Evolutionary conservation across 2,797 vertebrate genomes (phyloP).

Genomic region (Varecia variegata): DNA sequence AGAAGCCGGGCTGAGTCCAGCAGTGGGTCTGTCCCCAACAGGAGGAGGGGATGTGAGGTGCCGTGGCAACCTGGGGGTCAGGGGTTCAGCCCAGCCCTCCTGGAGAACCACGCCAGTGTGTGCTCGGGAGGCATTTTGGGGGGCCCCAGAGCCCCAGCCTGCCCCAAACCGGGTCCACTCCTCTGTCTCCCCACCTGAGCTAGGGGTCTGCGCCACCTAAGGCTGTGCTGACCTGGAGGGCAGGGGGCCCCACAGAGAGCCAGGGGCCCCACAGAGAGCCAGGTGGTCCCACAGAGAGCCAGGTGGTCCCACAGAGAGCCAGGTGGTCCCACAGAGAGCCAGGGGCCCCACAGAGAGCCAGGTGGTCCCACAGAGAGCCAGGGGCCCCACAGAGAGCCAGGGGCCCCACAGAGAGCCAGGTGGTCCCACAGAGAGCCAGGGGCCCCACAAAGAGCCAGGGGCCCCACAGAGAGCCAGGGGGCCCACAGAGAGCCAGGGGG

Average conservation of each 20-base stretch:
- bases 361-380: neutral
- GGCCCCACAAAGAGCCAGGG: too few relatives aligned
- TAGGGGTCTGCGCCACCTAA: neutral
- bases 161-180: neutral
- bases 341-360: too few relatives aligned
- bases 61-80: rapidly evolving
- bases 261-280: neutral
- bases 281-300: neutral
- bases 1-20: neutral
- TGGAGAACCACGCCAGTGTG: neutral
- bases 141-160: neutral
- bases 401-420: too few relatives aligned
- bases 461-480: neutral
- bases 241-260: neutral
- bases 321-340: too few relatives aligned
- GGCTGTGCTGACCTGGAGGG: neutral
- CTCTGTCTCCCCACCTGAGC: neutral
- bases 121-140: neutral
- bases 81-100: neutral
- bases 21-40: neutral
- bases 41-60: neutral
- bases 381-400: neutral
- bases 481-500: too few relatives aligned
- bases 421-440: neutral
- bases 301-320: too few relatives aligned